Conservation (phyloP, 2,888 invertebrate genomes). For the Drosophila paramelanica region DNA sequence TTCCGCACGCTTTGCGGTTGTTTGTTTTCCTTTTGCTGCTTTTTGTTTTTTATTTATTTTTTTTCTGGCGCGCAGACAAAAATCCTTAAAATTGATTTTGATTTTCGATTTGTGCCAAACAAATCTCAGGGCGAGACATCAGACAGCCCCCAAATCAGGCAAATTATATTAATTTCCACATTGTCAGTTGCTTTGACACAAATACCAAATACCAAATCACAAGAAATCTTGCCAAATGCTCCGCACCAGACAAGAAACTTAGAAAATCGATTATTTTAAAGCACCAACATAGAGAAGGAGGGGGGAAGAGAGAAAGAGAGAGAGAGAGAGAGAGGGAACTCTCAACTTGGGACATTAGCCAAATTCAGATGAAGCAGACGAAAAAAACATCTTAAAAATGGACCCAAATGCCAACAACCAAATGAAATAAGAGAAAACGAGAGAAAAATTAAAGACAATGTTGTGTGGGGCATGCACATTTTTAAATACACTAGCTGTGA, state of each 20-base stretch:
- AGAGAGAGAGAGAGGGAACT: constrained; percentile 1
- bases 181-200: constrained; percentile 74
- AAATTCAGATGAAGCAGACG: constrained; percentile 48
- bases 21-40: constrained; percentile 24
- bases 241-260: constrained; percentile 45
- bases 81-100: constrained; percentile 75
- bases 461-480: constrained; percentile 1
- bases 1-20: constrained; percentile 28
- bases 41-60: constrained; percentile 5
- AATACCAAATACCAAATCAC: constrained; percentile 54
- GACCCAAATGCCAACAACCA: constrained; percentile 37
- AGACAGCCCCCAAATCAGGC: constrained; percentile 73
- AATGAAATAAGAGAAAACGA: constrained; percentile 26
- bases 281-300: constrained; percentile 16
- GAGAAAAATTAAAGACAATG: background rate
- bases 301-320: background rate
- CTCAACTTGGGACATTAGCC: constrained; percentile 47
- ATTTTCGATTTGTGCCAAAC: constrained; percentile 68
- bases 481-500: constrained; percentile 15
- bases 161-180: constrained; percentile 80
- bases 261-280: constrained; percentile 77
- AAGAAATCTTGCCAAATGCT: constrained; percentile 47
- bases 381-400: constrained; percentile 55
- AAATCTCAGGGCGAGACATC: constrained; percentile 67
- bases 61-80: constrained; percentile 22